These are phyloP conservation scores for Apodemus sylvaticus DNA, from an alignment of 2,113 vertebrate species.

Conservation along the genomic window DNA sequence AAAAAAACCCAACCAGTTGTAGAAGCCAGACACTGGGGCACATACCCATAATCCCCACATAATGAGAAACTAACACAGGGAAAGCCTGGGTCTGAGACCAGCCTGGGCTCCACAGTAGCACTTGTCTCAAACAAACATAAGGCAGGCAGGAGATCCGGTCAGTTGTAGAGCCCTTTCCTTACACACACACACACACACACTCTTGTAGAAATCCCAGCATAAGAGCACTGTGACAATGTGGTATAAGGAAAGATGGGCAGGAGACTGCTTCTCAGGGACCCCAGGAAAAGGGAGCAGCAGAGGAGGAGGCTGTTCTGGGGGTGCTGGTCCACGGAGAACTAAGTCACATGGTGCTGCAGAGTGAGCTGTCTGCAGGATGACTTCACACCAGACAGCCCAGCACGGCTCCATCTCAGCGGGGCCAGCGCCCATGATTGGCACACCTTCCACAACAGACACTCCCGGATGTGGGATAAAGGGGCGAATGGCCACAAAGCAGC, in stretches of 20 bases:
- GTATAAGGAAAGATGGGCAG: rapidly evolving
- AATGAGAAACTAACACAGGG: neutral
- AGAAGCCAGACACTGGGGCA: neutral
- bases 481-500: rapidly evolving
- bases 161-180: neutral
- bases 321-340: too few relatives aligned
- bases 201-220: neutral
- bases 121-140: neutral
- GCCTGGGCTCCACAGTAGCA: neutral
- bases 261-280: neutral
- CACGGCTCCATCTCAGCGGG: neutral
- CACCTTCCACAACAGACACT: rapidly evolving
- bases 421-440: too few relatives aligned
- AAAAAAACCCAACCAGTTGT: neutral
- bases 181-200: too few relatives aligned
- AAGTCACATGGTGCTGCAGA: neutral
- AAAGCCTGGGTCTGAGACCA: neutral
- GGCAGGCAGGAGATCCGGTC: neutral
- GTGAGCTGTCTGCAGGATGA: rapidly evolving
- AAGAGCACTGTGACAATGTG: too few relatives aligned
- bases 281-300: neutral
- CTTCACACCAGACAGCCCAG: neutral
- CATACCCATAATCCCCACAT: too few relatives aligned
- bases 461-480: too few relatives aligned
- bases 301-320: neutral